Base-by-base conservation (phyloP, 2,888 invertebrate genomes). In the Osmoderma eremita region DNA sequence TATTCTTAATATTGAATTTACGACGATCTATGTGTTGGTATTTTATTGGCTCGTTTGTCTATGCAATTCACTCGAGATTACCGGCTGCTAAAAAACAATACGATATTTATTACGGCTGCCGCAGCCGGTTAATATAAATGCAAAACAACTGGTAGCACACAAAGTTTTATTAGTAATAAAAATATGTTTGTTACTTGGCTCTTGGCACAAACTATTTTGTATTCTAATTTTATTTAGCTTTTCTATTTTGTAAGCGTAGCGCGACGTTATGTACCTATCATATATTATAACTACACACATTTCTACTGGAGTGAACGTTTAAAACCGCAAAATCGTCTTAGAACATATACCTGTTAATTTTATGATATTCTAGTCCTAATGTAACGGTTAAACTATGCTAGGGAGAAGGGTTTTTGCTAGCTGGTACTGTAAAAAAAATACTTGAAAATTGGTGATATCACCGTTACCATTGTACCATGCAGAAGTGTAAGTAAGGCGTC, bases 1-100 rank as follows among this genome's bases (percentile, higher is more conserved):
- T 58, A 58, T 45, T 58, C 58, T 58, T 58, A 42, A 45, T 58
- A 58, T 58, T 45, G 58, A 58, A 65, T 65, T 65, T 65, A 65
- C 65, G 65, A 48, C 56, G 65, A 65, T 65, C 65, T 65, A 65
- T 65, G 48, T 65, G 56, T 65, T 42, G 54, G 30, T 41, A 65
- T 67, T 67, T 67, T 67, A 67, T 67, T 58, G 53, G 51, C 63
- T 51, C 42, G 63, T 63, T 62, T 63, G 63, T 63, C 63, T 63
- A 51, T 53, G 53, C 51, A 53, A 63, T 51, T 63, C 51, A 58
- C 58, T 45, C 8, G 58, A 58, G 58, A 58, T 58, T 45, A 58
- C 58, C 24, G 17, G 24, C 58, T 12, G 24, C 24, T 24, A 58
- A 58, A 24, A 58, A 58, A 58, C 30, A 42, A 24, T 30, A 15